These are phyloP conservation scores for Leucophenga montana DNA, from an alignment of 2,888 invertebrate genomes.

Conservation along the genomic window DNA sequence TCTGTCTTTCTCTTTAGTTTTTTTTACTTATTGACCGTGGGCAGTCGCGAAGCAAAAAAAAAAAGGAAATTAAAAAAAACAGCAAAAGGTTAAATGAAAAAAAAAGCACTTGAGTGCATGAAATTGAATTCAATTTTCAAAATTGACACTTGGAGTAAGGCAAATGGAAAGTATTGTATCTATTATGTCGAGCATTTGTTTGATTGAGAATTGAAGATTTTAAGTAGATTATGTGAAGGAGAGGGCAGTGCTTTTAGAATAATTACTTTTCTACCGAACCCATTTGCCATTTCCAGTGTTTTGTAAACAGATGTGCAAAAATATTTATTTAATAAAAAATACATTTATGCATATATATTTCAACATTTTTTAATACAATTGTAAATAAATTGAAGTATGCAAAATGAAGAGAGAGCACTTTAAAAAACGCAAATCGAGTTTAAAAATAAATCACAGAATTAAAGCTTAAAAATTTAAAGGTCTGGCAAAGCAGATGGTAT, in stretches of 20 bases:
- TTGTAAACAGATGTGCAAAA: neutral
- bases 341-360: neutral
- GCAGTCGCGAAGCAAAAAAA: neutral
- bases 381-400: too few relatives aligned
- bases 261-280: too few relatives aligned
- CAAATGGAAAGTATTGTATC: constrained; percentile 25
- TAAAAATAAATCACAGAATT: too few relatives aligned
- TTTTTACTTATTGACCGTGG: too few relatives aligned
- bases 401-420: too few relatives aligned
- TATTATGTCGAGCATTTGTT: neutral
- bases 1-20: too few relatives aligned
- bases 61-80: neutral
- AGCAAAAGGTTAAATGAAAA: constrained; percentile 1
- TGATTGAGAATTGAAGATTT: neutral
- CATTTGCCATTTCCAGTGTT: neutral
- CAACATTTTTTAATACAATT: too few relatives aligned
- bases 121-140: neutral
- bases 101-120: neutral
- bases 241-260: too few relatives aligned
- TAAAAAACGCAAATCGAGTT: too few relatives aligned
- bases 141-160: constrained; percentile 9
- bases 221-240: neutral
- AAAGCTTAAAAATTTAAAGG: too few relatives aligned
- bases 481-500: too few relatives aligned
- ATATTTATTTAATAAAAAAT: constrained; percentile 1